Percentiles rank a stretch among this genome's conserved stretches.
These are phyloP conservation scores for Orthonevra nobilis DNA, from an alignment of 2,888 invertebrate genomes.

Conservation along the genomic window DNA sequence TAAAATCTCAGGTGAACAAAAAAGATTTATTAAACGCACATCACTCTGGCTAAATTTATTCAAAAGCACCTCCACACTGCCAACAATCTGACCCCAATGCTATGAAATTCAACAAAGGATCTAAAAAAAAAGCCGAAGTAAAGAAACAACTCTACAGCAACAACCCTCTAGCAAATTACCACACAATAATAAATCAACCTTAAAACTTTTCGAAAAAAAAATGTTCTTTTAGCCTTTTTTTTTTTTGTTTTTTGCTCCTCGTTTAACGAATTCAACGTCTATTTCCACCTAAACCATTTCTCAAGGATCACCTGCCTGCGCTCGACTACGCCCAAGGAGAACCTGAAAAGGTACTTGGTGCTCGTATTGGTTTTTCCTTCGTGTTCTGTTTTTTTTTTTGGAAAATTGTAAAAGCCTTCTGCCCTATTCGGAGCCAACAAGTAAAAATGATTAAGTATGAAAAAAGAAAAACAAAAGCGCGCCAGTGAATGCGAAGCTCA, in stretches of 20 bases:
- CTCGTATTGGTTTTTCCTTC: no score
- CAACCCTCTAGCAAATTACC: slow-evolving; percentile 64
- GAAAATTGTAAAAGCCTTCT: no score
- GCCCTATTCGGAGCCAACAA: slow-evolving; percentile 43
- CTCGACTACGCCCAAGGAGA: no score
- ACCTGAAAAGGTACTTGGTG: no score
- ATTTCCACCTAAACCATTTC: slow-evolving; percentile 41
- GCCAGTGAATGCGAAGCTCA: slow-evolving; percentile 1
- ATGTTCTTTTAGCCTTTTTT: slow-evolving; percentile 8
- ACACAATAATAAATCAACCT: slow-evolving; percentile 69
- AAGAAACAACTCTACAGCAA: slow-evolving; percentile 9
- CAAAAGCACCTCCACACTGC: no score
- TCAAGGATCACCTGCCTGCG: slow-evolving; percentile 32
- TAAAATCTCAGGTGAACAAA: no score
- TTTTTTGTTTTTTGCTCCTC: slow-evolving; percentile 4
- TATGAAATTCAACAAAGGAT: slow-evolving; percentile 40
- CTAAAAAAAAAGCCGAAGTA: slow-evolving; percentile 43
- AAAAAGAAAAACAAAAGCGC: no score
- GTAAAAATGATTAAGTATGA: slow-evolving; percentile 65
- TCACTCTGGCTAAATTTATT: no score
- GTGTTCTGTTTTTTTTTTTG: no score
- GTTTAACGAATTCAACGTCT: not conserved
- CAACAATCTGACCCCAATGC: no score
- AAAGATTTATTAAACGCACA: no score
- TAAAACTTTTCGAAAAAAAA: slow-evolving; percentile 66